phyloP scores from a whole-genome alignment of 2,113 vertebrate species.

The Ictidomys tridecemlineatus region DNA sequence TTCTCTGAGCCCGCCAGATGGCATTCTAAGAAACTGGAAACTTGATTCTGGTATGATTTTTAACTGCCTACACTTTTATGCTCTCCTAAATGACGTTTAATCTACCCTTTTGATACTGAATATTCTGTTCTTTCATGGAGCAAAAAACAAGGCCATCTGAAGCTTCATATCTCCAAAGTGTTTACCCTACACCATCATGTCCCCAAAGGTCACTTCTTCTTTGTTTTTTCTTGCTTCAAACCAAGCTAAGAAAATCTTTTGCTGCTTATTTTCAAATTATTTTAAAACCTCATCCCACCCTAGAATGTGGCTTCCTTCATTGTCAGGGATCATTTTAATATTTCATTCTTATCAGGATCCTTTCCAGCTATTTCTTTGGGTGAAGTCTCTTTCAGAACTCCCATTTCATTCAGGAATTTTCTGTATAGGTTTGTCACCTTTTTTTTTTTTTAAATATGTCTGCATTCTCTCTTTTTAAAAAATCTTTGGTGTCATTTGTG shows the following conservation, averaged over 20 bases:
- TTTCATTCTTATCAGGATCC: not conserved
- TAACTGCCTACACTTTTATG: not conserved
- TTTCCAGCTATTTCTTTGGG: constrained; percentile 5
- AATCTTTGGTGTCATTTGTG: not conserved
- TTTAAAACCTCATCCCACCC: not conserved
- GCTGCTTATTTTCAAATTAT: not conserved
- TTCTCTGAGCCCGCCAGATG: not conserved
- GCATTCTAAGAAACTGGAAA: not conserved
- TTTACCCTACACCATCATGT: not conserved
- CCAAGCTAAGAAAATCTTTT: not conserved
- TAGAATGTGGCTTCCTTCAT: not conserved
- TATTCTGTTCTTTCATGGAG: not conserved
- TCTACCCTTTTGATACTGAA: not conserved
- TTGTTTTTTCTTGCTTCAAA: not conserved
- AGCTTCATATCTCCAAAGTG: not conserved
- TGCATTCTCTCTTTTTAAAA: not conserved
- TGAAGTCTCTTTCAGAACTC: not conserved
- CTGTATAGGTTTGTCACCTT: not conserved
- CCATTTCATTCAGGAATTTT: not conserved
- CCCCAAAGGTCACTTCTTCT: not conserved
- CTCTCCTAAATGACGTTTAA: not conserved
- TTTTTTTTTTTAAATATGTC: not conserved
- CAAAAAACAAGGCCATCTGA: not conserved
- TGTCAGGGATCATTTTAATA: not conserved
- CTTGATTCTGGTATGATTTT: not conserved